phyloP scores from a whole-genome alignment of 2,888 invertebrate genomes.

The Dugesia japonica region DNA sequence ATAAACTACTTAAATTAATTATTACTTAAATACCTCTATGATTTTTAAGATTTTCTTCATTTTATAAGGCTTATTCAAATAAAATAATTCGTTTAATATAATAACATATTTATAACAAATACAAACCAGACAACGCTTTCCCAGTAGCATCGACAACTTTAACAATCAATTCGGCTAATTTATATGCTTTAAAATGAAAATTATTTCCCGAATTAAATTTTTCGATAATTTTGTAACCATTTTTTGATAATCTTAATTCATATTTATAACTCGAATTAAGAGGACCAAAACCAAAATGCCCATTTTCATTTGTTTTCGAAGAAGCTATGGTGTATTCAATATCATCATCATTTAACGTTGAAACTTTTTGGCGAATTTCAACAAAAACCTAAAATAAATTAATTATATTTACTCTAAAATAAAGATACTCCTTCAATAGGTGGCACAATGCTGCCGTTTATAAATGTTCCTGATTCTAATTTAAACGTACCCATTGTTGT shows the following conservation, averaged over 20 bases:
- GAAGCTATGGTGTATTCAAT: background rate
- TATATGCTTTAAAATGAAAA: background rate
- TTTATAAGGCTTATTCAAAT: no score
- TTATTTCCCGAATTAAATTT: background rate
- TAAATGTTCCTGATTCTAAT: background rate
- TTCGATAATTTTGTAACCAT: background rate
- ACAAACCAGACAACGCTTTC: background rate
- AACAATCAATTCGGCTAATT: conserved; percentile 15
- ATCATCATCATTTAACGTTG: background rate
- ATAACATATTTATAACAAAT: no score
- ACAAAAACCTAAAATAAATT: background rate
- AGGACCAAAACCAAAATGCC: background rate
- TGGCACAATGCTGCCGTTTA: background rate
- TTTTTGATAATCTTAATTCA: background rate
- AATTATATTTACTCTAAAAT: background rate
- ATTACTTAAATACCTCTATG: no score
- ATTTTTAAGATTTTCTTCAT: no score
- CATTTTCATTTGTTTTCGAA: background rate
- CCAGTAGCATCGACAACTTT: background rate
- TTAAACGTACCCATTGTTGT: background rate
- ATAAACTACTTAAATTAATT: no score
- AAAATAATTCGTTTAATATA: no score
- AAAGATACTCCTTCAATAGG: background rate
- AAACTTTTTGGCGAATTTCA: background rate
- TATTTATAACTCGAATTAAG: background rate